phyloP scores from a whole-genome alignment of 2,113 vertebrate genomes.

The Lonchura striata region DNA sequence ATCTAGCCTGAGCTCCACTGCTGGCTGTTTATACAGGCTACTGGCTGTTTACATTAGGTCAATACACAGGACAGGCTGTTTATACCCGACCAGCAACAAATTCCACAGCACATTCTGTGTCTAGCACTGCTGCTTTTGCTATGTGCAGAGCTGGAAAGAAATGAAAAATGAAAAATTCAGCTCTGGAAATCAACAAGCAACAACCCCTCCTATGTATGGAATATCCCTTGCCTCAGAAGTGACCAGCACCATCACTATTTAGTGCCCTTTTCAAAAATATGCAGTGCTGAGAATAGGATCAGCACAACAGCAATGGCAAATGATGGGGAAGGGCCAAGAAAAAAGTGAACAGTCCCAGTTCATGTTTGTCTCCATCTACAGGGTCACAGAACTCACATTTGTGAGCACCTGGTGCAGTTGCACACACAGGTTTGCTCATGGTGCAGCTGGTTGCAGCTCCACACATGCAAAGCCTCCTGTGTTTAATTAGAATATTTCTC shows the following conservation, averaged over 20 bases:
- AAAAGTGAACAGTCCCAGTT: not conserved
- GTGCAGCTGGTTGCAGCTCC: not conserved
- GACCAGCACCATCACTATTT: not conserved
- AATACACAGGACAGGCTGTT: conserved; percentile 52
- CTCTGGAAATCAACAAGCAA: not conserved
- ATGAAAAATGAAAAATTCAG: not conserved
- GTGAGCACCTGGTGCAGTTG: not conserved
- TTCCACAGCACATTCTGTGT: conserved; percentile 1
- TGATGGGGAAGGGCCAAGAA: not conserved
- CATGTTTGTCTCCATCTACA: conserved; percentile 13
- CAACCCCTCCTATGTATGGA: not conserved
- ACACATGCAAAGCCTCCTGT: not conserved
- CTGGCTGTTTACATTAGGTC: conserved; percentile 64
- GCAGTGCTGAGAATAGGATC: not conserved
- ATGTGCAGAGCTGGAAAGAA: not conserved
- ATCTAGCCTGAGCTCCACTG: conserved; percentile 32
- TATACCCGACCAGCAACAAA: conserved; percentile 46
- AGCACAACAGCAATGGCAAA: not conserved
- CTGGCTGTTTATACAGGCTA: conserved; percentile 65
- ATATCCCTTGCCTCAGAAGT: not conserved
- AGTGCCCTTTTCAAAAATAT: not conserved
- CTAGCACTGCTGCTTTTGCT: not conserved
- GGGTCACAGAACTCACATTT: not conserved
- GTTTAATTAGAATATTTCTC: not conserved
- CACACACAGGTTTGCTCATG: not conserved